Base-by-base conservation (phyloP, 2,888 invertebrate species). In the Cataglyphis livida region DNA sequence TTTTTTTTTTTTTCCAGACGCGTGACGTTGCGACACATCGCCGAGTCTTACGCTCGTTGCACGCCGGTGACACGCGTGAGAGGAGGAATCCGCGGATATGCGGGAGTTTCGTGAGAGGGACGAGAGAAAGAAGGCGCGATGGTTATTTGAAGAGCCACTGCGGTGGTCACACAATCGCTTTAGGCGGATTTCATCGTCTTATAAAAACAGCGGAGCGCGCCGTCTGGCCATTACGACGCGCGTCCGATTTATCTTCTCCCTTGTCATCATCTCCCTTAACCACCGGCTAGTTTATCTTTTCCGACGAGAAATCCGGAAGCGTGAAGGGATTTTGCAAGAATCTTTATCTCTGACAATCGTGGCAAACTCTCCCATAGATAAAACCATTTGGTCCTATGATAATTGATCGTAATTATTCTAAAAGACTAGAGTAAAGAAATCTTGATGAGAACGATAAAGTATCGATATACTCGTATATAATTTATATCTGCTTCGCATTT, bases 241-340 rank as follows among this genome's bases (percentile, higher is more conserved):
- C 54, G 59, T 73, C 18, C 78, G 71, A 79, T 79, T 71, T 79
- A 79, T 73, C 73, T 79, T 73, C 71, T 59, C 59, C 12, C 59
- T 59, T 79, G 78, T 79, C 78, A 79, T 79, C 78, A 79, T 79
- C 71, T n/a, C n/a, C n/a, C 78, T 79, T 79, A 79, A 79, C 59
- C 73, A 73, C 5, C 44, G 73, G 78, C 35, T 44, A 41, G 73
- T 71, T 59, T 59, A 35, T 59, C 73, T 71, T 59, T 73, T 73
- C 73, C 78, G 59, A 44, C 59, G 73, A 41, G 44, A 54, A 71
- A 59, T 25, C 78, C 73, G 78, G 73, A 79, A 79, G 25, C 59
- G 73, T 44, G 44, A 2, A n/a, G n/a, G 15, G 44, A 51, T 79
- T 73, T 79, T 59, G 78, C 35, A 79, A 79, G 44, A 71, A 59